Percentiles rank a stretch among this genome's conserved stretches.
Conservation (phyloP, 2,113 vertebrate genomes). For the Colaptes auratus region DNA sequence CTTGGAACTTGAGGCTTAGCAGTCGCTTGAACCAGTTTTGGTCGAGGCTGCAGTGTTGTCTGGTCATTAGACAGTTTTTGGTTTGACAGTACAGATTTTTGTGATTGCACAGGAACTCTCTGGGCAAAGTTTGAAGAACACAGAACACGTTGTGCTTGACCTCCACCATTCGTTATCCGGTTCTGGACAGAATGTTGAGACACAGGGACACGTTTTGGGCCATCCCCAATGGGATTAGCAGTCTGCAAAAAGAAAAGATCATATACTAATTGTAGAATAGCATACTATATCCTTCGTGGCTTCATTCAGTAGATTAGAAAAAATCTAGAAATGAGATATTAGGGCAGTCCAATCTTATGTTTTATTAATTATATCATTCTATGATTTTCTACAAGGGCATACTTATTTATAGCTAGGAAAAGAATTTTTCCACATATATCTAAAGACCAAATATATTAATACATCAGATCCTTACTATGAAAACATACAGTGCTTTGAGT, state of each 20-base stretch:
- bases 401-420: not conserved
- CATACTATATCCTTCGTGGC: accelerated
- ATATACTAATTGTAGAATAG: accelerated
- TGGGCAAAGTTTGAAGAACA: conserved; percentile 82
- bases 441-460: not conserved
- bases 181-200: conserved; percentile 61
- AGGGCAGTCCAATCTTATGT: not conserved
- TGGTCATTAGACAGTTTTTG: conserved; percentile 48
- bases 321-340: not conserved
- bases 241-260: conserved; percentile 52
- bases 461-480: not conserved
- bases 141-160: conserved; percentile 77
- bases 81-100: conserved; percentile 9
- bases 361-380: not conserved
- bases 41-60: not conserved
- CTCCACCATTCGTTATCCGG: not conserved
- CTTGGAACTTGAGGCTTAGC: not conserved
- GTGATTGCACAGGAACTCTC: conserved; percentile 71
- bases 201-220: conserved; percentile 83
- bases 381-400: not conserved
- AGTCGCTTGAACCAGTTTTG: not conserved
- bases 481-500: not conserved
- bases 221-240: conserved; percentile 29
- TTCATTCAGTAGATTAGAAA: not conserved
- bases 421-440: not conserved